Base-by-base conservation (phyloP, 1,140 invertebrate species). In the Listronotus oregonensis region DNA sequence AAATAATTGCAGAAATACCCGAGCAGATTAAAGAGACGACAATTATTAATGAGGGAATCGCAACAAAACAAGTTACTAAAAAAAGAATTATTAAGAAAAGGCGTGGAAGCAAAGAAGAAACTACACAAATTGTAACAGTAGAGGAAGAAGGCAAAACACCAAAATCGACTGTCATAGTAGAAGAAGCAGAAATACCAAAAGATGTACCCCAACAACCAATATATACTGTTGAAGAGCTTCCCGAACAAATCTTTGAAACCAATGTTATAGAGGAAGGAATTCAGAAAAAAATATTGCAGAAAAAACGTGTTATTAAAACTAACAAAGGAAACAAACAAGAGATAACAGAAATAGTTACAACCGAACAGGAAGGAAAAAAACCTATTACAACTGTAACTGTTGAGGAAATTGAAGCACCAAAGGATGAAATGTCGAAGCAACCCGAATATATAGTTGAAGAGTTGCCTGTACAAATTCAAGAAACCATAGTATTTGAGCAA, bases 341-440 rank as follows among this genome's bases (percentile, higher is more conserved):
- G 67, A 68, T 73, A 0, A 75, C 74, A 12, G 71, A 76, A 65
- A 73, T 70, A 27, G 71, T 71, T 0, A 76, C 72, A 34, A 71
- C 72, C 18, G 73, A 71, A n/a, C 78, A 81, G 68, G 78, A 81
- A 56, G 76, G 78, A 21, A 73, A 80, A 21, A 31, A 31, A 44
- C 74, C 78, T 7, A 67, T 78, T 27, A 76, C 70, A 5, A 51
- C 59, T 7, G 59, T 62, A 14, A 59, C 56, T 31, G 32, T 40
- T 21, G 34, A 37, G 8, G 34, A 47, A 47, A 47, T 37, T 11
- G 49, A n/a, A 42, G 66, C 14, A 54, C 40, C 34, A 37, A 37
- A 37, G 11, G 7, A 37, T 10, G 34, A 37, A 3, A 37, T 37
- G 8, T 37, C 11, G 34, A 7, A 37, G 8, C 8, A 37, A 37